Base-by-base conservation (phyloP, 2,113 vertebrate species). In the Penelope pileata region DNA sequence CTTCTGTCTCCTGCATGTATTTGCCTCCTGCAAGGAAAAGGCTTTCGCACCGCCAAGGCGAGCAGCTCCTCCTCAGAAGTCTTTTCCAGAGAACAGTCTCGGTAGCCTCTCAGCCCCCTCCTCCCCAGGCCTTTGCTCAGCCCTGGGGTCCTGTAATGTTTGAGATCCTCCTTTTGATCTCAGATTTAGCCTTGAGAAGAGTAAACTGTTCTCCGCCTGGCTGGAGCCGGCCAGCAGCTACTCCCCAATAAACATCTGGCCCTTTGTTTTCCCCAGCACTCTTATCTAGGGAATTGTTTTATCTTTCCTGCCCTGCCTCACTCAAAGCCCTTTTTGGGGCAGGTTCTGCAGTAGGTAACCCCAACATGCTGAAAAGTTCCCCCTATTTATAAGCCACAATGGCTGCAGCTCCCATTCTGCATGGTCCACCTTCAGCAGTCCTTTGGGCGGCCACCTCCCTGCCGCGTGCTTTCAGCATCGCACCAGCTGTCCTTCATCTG, bases 231-330 rank as follows among this genome's bases (percentile, higher is more conserved):
- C 7, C 47, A 62, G 91, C 42, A 94, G 36, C 81, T 94, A 38
- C 86, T 83, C 81, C 69, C 56, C 73, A 84, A 1, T 38, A 93
- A 95, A 95, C 50, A 74, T 9, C 32, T 81, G 27, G 43, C 64
- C 67, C 75, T 94, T 96, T 95, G 89, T 94, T 93, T 84, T 74
- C 24, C 38, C 69, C 2, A 2, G 54, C 43, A 70, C 12, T 85
- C 78, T 91, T 94, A 93, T 92, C 94, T 94, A 5, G 40, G 51
- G 54, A 86, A 91, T 94, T 86, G 93, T 79, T 96, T 80, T 26
- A 73, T 53, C 67, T 67, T 80, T 87, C 58, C 70, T 78, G 51
- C 38, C 83, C 66, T 59, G 23, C 5, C 11, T 32, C 0, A 3
- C 29, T 73, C n/a, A 22, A 12, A 40, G 27, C 26, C 36, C 60